These are phyloP conservation scores for Lasioglossum zephyrum DNA, from an alignment of 2,888 invertebrate genomes.

Conservation along the genomic window DNA sequence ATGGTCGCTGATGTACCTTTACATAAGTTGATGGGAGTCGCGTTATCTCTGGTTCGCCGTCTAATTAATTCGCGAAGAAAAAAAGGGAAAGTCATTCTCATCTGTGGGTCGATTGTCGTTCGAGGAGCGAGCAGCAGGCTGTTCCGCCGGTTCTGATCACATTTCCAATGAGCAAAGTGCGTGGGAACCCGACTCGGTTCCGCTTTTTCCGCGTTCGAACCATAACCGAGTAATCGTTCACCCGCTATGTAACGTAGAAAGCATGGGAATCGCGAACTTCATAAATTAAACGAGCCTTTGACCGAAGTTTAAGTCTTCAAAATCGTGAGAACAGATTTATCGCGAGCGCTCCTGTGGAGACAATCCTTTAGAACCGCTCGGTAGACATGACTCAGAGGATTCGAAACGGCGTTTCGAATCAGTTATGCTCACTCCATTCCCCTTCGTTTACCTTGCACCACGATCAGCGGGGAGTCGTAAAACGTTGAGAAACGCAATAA, in stretches of 20 bases:
- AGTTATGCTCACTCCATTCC: neutral
- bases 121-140: constrained; percentile 14
- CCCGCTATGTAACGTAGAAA: constrained; percentile 70
- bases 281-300: constrained; percentile 33
- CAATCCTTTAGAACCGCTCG: neutral
- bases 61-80: constrained; percentile 46
- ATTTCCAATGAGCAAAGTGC: constrained; percentile 56
- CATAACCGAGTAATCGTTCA: constrained; percentile 63
- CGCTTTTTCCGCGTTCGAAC: constrained; percentile 61
- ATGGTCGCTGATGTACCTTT: constrained; percentile 21
- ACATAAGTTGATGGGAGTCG: constrained; percentile 6
- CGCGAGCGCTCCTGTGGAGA: neutral
- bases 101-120: constrained; percentile 49
- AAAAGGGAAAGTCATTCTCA: constrained; percentile 55
- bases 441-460: neutral
- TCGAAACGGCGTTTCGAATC: neutral
- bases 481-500: constrained; percentile 33
- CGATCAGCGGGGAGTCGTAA: constrained; percentile 13
- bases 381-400: neutral
- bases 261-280: constrained; percentile 70
- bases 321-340: constrained; percentile 1
- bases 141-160: constrained; percentile 42
- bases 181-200: constrained; percentile 69
- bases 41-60: neutral
- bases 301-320: constrained; percentile 1